A percentile compares a stretch with the other conserved stretches of the same genome.
phyloP scores from a whole-genome alignment of 2,797 vertebrate species.

The Falco columbarius region DNA sequence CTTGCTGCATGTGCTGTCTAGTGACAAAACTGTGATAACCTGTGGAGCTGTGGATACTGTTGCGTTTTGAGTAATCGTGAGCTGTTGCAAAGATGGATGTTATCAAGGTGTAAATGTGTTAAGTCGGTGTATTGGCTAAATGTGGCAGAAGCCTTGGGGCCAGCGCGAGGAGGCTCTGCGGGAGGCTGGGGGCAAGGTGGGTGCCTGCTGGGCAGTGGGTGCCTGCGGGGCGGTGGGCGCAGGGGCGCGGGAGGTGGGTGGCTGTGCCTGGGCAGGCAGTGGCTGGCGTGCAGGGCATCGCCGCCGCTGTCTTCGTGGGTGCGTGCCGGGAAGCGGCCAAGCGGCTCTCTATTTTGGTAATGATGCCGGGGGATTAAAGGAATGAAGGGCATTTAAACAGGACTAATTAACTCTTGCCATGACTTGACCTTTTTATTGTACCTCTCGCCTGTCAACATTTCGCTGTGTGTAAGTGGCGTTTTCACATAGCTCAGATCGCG shows the following conservation, averaged over 20 bases:
- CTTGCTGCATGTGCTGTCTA: background rate
- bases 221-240: accelerated
- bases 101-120: too few species aligned
- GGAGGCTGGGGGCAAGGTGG: accelerated
- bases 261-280: background rate
- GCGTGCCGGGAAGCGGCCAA: background rate
- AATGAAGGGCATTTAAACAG: background rate
- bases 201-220: too few species aligned
- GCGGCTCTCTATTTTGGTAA: background rate
- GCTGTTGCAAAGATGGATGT: too few species aligned
- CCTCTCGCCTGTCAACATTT: background rate
- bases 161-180: background rate
- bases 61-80: accelerated
- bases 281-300: accelerated
- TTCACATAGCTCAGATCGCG: accelerated
- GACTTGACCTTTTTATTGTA: background rate
- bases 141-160: too few species aligned
- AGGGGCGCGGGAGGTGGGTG: background rate
- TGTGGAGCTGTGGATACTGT: background rate
- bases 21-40: background rate
- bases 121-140: background rate
- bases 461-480: accelerated
- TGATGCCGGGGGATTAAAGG: too few species aligned
- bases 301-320: background rate
- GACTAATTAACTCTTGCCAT: background rate